Base-by-base conservation (phyloP, 2,797 vertebrate genomes). In the Pelochelys cantorii region DNA sequence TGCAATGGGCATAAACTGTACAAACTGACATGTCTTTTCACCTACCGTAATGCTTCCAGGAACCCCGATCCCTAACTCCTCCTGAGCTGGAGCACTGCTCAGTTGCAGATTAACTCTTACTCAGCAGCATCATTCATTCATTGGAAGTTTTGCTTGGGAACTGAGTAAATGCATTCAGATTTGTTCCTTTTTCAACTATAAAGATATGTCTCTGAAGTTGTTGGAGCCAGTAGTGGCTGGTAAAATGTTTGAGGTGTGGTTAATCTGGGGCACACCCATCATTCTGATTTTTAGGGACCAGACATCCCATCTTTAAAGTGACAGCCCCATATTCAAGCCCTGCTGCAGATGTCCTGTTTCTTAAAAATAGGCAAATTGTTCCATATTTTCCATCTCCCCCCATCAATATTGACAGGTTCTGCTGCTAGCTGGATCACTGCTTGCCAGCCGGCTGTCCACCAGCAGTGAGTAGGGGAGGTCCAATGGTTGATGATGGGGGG, bases 81-180 rank as follows among this genome's bases (percentile, higher is more conserved):
- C 13, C 2, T 48, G 74, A 27, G 25, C 42, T 48, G 42, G 15
- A n/a, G 13, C 14, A 48, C 74, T 48, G 42, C 42, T 52, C 48
- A 48, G 12, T 17, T 27, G 25, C 23, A 29, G 8, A 52, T 27
- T 52, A 77, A 52, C 42, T 52, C 37, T 52, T 37, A 20, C 42
- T 77, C 74, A 52, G 25, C 74, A 77, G 12, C 42, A 77, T 4
- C 12, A 27, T 42, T 55, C 74, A 78, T 27, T 74, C 4, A 92
- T 77, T 56, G 55, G 14, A n/a, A 0, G 0, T 54, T 93, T 88
- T 91, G 34, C 74, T 87, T 59, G 4, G 0, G 1, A 86, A 57
- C 2, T 42, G 20, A 57, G 7, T 57, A 79, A 86, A 42, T 22
- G 29, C 34, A 90, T 95, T 92, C 56, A 87, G 18, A 3, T 60